Conservation (phyloP, 2,888 invertebrate species). For the Cistogaster globosa region DNA sequence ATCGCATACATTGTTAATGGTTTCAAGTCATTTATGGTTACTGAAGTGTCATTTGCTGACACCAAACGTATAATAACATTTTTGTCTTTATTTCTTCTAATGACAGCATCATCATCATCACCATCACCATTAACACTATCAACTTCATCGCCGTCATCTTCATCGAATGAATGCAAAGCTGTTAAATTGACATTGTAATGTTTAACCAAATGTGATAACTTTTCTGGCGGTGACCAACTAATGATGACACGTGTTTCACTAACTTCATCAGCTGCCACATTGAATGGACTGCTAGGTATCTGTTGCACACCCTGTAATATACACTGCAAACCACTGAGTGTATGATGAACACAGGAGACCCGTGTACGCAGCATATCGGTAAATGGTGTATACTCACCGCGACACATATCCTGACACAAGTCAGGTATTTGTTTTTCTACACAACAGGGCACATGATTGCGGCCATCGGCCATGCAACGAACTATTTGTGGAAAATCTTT, state of each 20-base stretch:
- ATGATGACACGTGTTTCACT: conserved; percentile 89
- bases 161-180: conserved; percentile 87
- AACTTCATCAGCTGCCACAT: conserved; percentile 88
- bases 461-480: conserved; percentile 90
- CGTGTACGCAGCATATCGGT: conserved; percentile 93
- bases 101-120: conserved; percentile 77
- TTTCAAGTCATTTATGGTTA: conserved; percentile 86
- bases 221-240: conserved; percentile 87
- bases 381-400: conserved; percentile 92
- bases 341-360: conserved; percentile 92
- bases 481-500: conserved; percentile 91
- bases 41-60: conserved; percentile 85
- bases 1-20: conserved; percentile 94
- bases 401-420: conserved; percentile 92
- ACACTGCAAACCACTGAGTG: conserved; percentile 91
- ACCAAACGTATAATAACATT: conserved; percentile 82
- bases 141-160: conserved; percentile 74
- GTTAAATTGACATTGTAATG: conserved; percentile 90
- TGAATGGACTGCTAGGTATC: conserved; percentile 89
- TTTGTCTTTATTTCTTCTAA: conserved; percentile 40
- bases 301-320: conserved; percentile 90
- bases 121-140: conserved; percentile 76
- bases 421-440: conserved; percentile 91
- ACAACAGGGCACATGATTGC: conserved; percentile 94
- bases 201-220: conserved; percentile 86